These are phyloP conservation scores for Sminthopsis crassicaudata DNA, from an alignment of 2,113 vertebrate genomes.

Conservation along the genomic window DNA sequence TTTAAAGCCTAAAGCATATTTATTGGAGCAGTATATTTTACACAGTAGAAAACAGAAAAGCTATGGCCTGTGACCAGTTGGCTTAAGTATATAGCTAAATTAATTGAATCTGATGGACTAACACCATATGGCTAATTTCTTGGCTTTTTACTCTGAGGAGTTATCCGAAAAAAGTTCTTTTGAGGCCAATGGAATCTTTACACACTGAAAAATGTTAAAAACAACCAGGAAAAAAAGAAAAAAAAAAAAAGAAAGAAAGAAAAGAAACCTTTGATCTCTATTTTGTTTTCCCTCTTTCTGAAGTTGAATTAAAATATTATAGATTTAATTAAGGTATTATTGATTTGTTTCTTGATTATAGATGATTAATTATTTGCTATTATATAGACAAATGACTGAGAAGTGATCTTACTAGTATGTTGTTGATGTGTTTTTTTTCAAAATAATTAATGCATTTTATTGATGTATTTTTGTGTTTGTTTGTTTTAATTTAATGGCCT, in stretches of 20 bases:
- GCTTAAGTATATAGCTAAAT: conserved; percentile 3
- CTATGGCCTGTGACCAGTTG: background rate
- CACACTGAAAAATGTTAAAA: conserved; percentile 2
- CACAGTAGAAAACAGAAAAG: background rate
- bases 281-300: background rate
- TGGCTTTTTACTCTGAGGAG: conserved; percentile 17
- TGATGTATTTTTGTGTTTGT: background rate
- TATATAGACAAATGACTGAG: background rate
- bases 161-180: background rate
- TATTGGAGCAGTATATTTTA: background rate
- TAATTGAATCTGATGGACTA: conserved; percentile 2
- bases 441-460: background rate
- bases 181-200: conserved; percentile 24
- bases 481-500: background rate
- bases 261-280: background rate
- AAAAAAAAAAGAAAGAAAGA: background rate
- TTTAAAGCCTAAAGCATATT: conserved; percentile 1
- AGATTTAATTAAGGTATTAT: background rate
- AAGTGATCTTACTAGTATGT: background rate
- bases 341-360: background rate
- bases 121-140: background rate
- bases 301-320: background rate
- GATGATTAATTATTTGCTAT: background rate
- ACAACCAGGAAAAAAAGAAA: background rate
- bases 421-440: background rate